These are phyloP conservation scores for Phrynocephalus forsythii DNA, from an alignment of 2,797 vertebrate genomes.

Conservation along the genomic window DNA sequence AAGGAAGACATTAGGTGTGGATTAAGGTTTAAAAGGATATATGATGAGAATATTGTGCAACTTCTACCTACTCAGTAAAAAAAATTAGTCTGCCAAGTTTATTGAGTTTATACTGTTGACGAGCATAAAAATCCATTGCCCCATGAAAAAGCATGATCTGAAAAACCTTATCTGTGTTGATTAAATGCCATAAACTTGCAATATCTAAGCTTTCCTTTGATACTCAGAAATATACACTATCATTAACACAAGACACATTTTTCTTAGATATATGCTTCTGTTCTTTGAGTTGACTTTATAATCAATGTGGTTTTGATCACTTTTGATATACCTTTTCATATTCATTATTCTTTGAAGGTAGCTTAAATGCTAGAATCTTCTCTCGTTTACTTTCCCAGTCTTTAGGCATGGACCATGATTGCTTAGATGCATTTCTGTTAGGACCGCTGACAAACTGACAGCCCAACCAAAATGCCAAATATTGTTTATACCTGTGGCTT, in stretches of 20 bases:
- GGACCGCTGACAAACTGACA: background rate
- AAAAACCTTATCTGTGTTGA: background rate
- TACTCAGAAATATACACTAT: background rate
- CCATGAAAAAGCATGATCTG: background rate
- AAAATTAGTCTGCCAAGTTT: background rate
- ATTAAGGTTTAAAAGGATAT: background rate
- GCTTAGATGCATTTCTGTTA: constrained; percentile 7
- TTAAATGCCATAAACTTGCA: background rate
- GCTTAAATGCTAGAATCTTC: background rate
- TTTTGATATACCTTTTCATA: background rate
- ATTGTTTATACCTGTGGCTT: background rate
- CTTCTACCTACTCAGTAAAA: background rate
- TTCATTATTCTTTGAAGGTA: background rate
- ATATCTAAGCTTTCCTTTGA: fast-evolving
- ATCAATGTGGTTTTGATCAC: background rate
- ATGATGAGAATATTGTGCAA: background rate
- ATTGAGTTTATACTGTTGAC: background rate
- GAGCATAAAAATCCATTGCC: fast-evolving
- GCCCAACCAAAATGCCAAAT: constrained; percentile 11
- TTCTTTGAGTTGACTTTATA: background rate
- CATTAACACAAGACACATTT: background rate
- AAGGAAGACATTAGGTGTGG: background rate
- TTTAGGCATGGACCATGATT: background rate
- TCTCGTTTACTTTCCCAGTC: background rate
- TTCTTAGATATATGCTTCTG: background rate